phyloP scores from a whole-genome alignment of 1,140 invertebrate species.

The Brachionus rubens region DNA sequence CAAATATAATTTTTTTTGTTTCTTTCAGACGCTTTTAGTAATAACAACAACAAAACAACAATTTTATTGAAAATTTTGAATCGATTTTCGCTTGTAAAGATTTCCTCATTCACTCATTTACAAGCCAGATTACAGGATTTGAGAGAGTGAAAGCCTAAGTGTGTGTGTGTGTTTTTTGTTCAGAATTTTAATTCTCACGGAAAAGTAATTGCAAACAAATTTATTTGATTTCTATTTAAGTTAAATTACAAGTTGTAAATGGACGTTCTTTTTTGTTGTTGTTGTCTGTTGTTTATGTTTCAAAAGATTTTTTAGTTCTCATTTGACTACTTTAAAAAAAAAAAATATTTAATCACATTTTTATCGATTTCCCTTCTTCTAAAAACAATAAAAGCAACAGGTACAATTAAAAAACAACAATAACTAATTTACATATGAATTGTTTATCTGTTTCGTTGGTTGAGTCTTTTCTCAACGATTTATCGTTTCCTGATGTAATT shows the following conservation, averaged over 20 bases:
- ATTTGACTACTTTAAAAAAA: background rate
- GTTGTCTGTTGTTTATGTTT: background rate
- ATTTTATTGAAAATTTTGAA: background rate
- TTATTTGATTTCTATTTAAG: slow-evolving; percentile 32
- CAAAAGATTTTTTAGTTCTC: slow-evolving; percentile 18
- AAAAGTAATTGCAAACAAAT: slow-evolving; percentile 22
- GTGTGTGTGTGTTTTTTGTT: background rate
- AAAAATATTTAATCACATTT: slow-evolving; percentile 23
- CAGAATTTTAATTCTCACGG: background rate
- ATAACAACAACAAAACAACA: background rate
- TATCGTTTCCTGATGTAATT: background rate
- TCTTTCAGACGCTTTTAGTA: background rate
- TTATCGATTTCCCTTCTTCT: no score
- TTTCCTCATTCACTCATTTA: slow-evolving; percentile 5
- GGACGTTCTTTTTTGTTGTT: background rate
- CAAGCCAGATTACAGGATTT: slow-evolving; percentile 8
- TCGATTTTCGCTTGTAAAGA: slow-evolving; percentile 31
- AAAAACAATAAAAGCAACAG: slow-evolving; percentile 30
- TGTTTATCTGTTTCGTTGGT: background rate
- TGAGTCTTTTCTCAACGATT: slow-evolving; percentile 23
- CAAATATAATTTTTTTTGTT: background rate
- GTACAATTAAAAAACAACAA: slow-evolving; percentile 29
- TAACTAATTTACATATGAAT: no score
- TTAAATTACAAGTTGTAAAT: slow-evolving; percentile 17
- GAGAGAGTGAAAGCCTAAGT: background rate